A percentile compares a stretch with the other conserved stretches of the same genome.
phyloP scores from a whole-genome alignment of 2,888 invertebrate genomes.

The Cylindroiulus punctatus region DNA sequence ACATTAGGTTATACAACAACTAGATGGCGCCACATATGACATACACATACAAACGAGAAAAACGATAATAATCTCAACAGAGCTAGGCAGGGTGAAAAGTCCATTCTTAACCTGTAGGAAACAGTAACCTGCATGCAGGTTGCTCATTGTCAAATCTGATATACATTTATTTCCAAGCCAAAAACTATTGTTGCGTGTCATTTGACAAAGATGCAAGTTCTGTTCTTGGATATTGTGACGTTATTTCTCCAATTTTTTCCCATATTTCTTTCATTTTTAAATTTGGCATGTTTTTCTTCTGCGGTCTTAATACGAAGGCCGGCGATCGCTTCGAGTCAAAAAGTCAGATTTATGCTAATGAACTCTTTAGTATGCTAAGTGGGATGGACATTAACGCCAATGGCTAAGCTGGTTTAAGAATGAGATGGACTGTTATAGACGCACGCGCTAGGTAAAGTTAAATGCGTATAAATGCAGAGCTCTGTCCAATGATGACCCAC shows the following conservation, averaged over 20 bases:
- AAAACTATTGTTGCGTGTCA: not conserved
- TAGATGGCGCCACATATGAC: too few relatives aligned
- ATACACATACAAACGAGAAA: too few relatives aligned
- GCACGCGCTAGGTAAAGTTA: not conserved
- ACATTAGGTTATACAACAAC: too few relatives aligned
- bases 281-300: not conserved
- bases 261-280: not conserved
- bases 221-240: not conserved
- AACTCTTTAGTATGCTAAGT: not conserved
- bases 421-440: not conserved
- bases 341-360: not conserved
- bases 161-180: too few relatives aligned
- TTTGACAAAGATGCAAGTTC: not conserved
- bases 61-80: too few relatives aligned
- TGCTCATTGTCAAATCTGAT: too few relatives aligned
- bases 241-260: not conserved
- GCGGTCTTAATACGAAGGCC: not conserved
- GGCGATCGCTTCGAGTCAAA: not conserved
- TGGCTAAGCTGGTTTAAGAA: slow-evolving; percentile 3
- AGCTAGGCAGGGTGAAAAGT: too few relatives aligned
- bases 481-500: slow-evolving; percentile 19
- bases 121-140: too few relatives aligned
- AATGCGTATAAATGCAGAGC: not conserved
- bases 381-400: slow-evolving; percentile 8
- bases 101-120: too few relatives aligned